Evolutionary conservation across 1,140 invertebrate genomes (phyloP).

Genomic region (Euura saliciscinereae): DNA sequence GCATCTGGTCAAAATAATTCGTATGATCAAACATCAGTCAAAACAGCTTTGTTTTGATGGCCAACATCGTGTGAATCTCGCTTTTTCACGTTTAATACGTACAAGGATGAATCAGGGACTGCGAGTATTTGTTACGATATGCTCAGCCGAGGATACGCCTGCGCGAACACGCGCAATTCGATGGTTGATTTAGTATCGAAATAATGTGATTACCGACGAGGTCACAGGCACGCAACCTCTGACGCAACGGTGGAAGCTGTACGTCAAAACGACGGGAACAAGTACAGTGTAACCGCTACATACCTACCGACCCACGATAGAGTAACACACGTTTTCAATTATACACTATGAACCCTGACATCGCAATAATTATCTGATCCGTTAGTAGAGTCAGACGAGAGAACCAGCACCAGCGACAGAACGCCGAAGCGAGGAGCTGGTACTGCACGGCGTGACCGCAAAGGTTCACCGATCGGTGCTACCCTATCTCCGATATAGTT

Average conservation of each 20-base stretch:
- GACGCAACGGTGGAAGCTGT: background rate
- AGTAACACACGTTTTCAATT: constrained; percentile 57
- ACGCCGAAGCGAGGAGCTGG: background rate
- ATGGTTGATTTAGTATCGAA: no score
- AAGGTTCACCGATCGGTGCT: constrained; percentile 10
- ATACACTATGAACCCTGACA: constrained; percentile 52
- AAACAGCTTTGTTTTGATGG: no score
- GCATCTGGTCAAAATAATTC: no score
- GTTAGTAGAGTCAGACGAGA: constrained; percentile 33
- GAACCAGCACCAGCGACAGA: constrained; percentile 2
- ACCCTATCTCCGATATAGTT: constrained; percentile 42
- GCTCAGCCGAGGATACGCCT: no score
- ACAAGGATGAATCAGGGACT: no score
- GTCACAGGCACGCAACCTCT: no score
- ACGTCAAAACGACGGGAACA: background rate
- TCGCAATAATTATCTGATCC: constrained; percentile 57
- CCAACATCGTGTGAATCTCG: background rate
- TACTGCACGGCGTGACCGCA: background rate
- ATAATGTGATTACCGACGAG: no score
- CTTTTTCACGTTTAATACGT: background rate
- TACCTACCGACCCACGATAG: background rate
- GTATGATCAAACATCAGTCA: no score
- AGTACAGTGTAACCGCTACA: background rate
- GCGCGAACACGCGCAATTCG: no score
- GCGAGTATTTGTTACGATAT: no score